phyloP scores from a whole-genome alignment of 2,888 invertebrate species.

The Geotrupes spiniger region DNA sequence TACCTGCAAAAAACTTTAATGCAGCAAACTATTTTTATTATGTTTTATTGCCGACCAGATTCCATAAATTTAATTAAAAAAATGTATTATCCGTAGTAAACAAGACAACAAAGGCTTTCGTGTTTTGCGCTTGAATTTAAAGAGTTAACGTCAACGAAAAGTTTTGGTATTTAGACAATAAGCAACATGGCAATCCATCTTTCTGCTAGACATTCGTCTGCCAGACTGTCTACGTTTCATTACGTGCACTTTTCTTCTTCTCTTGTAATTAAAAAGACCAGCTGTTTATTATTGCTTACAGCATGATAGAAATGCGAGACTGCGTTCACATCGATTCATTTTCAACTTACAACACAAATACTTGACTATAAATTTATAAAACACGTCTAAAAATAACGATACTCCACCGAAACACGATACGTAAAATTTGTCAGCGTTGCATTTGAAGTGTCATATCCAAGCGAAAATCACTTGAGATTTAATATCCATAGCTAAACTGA shows the following conservation, averaged over 20 bases:
- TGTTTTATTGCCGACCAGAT: constrained; percentile 10
- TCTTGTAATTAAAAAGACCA: constrained; percentile 41
- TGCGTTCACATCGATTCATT: constrained; percentile 21
- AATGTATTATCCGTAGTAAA: constrained; percentile 16
- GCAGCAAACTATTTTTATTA: constrained; percentile 9
- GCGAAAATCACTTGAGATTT: too few relatives aligned
- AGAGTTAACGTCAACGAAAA: constrained; percentile 30
- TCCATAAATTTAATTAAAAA: constrained; percentile 17
- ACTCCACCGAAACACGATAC: too few relatives aligned
- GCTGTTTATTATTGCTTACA: constrained; percentile 40
- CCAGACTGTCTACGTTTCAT: constrained; percentile 39
- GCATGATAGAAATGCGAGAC: constrained; percentile 25
- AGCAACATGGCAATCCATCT: constrained; percentile 43
- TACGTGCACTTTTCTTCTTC: constrained; percentile 38
- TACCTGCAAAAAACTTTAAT: background rate
- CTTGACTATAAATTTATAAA: constrained; percentile 4
- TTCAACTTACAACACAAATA: constrained; percentile 10
- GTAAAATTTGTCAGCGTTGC: too few relatives aligned
- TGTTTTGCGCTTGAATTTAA: constrained; percentile 27
- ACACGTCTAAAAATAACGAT: background rate
- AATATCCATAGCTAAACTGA: too few relatives aligned
- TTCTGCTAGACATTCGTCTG: constrained; percentile 37
- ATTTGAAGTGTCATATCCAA: too few relatives aligned
- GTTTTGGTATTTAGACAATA: constrained; percentile 39
- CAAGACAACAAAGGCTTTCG: constrained; percentile 20